Evolutionary conservation across 2,113 vertebrate species (phyloP), one percentile per base, ranked within the genome.

Genomic region (Arenaria interpres): DNA sequence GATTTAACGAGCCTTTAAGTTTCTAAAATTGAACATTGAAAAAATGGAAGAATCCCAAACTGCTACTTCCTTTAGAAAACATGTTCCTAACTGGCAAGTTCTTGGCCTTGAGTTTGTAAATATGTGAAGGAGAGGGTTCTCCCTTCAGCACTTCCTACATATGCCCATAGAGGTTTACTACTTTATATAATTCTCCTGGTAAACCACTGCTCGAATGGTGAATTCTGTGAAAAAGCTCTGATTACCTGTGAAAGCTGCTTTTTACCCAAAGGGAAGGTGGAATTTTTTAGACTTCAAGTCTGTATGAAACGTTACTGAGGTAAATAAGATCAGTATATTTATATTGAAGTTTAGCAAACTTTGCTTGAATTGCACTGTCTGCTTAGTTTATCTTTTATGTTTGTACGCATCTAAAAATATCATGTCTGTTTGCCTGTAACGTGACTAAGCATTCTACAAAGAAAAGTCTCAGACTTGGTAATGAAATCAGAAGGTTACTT

Each of bases 141-240:
- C 53, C 57, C 73, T 94, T 89, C 85, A 94, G 76, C 78, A 89
- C 77, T 96, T 94, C 90, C 83, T 85, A 88, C 82, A 51, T 80
- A 73, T 76, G 20, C 48, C 46, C 51, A 37, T 46, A 60, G 33
- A 85, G 33, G 6, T 75, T 88, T 76, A 82, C 57, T 79, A 53
- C 53, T 76, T 88, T 71, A 50, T 46, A 20, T 35, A 45, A 56
- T 63, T 74, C 73, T 93, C 21, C 43, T 68, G 60, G 72, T 81
- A 86, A 96, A 67, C 15, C 43, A 35, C 39, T 53, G 15, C 77
- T 85, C 37, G 32, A 85, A 85, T 23, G 10, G 45, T 64, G 33
- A 85, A 59, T 83, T 85, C 24, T 64, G 10, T 74, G 53, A 78
- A 85, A 94, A 89, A 72, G 8, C 35, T 68, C 35, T 35, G 45